These are phyloP conservation scores for Dolichallabes microphthalmus DNA, from an alignment of 2,113 vertebrate genomes.

Conservation along the genomic window DNA sequence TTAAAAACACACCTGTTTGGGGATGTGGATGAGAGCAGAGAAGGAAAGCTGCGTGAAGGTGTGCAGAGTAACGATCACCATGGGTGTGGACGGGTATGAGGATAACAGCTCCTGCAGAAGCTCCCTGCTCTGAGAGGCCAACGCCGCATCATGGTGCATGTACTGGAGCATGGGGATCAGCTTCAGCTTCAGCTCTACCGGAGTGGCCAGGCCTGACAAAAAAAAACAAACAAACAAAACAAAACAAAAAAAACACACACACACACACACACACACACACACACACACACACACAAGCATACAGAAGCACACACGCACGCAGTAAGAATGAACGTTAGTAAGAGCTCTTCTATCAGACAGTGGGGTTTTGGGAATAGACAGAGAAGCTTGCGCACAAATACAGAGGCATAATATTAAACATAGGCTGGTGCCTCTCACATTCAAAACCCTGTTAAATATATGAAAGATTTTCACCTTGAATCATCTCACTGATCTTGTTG, in stretches of 20 bases:
- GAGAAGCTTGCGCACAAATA: neutral
- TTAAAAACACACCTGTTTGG: constrained; percentile 83
- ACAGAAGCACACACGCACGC: neutral
- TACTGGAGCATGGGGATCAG: constrained; percentile 95
- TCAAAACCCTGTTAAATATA: neutral
- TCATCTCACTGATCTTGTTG: constrained; percentile 99
- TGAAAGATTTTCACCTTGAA: constrained; percentile 84
- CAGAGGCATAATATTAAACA: neutral
- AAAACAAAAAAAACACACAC: too few relatives aligned
- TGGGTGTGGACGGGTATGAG: constrained; percentile 90
- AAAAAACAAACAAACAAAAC: neutral
- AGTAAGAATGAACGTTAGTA: neutral
- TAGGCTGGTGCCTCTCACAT: neutral
- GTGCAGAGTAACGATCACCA: constrained; percentile 95
- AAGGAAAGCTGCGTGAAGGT: constrained; percentile 94
- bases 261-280: neutral
- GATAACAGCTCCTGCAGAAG: constrained; percentile 91
- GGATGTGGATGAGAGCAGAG: constrained; percentile 92
- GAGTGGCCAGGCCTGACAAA: constrained; percentile 85
- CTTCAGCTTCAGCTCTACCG: constrained; percentile 94
- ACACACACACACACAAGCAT: neutral
- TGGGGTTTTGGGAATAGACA: neutral
- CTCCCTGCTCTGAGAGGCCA: constrained; percentile 90
- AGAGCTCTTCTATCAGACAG: neutral
- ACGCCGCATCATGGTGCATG: constrained; percentile 93